phyloP scores from a whole-genome alignment of 2,888 invertebrate genomes.

The Agrilus cyanescens region DNA sequence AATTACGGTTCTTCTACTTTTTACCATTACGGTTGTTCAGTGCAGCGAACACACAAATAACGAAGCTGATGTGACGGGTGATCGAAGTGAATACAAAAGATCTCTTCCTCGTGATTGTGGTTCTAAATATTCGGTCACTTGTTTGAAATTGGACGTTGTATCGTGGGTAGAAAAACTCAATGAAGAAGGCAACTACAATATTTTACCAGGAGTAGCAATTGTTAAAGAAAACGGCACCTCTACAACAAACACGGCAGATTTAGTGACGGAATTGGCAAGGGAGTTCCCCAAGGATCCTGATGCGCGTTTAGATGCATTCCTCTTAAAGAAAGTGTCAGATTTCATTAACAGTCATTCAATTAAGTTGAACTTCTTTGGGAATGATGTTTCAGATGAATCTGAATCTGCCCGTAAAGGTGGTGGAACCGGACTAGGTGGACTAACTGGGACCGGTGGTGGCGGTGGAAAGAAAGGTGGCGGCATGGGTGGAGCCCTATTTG shows the following conservation, averaged over 20 bases:
- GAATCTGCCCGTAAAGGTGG: constrained; percentile 42
- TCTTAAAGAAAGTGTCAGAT: constrained; percentile 56
- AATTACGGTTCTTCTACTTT: constrained; percentile 4
- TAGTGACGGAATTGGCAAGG: constrained; percentile 63
- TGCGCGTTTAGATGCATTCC: constrained; percentile 61
- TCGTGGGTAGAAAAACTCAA: constrained; percentile 64
- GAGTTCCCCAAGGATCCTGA: constrained; percentile 66
- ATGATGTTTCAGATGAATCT: constrained; percentile 42
- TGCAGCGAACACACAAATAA: constrained; percentile 8
- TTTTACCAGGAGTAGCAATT: constrained; percentile 64
- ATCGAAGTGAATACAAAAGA: constrained; percentile 28
- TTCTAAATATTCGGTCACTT: constrained; percentile 54
- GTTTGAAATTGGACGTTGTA: constrained; percentile 66
- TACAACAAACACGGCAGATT: constrained; percentile 48
- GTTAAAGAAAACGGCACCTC: constrained; percentile 48
- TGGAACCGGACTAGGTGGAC: constrained; percentile 25
- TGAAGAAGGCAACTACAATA: constrained; percentile 54
- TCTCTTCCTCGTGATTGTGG: constrained; percentile 41
- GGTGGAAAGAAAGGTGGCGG: constrained; percentile 42
- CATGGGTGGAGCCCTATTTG: constrained; percentile 37
- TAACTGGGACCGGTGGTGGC: constrained; percentile 26
- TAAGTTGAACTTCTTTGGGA: constrained; percentile 57
- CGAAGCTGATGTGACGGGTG: constrained; percentile 14
- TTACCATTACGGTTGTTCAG: constrained; percentile 11
- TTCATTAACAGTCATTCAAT: constrained; percentile 64